These are phyloP conservation scores for Nysson spinosus DNA, from an alignment of 2,888 invertebrate species.

Conservation along the genomic window DNA sequence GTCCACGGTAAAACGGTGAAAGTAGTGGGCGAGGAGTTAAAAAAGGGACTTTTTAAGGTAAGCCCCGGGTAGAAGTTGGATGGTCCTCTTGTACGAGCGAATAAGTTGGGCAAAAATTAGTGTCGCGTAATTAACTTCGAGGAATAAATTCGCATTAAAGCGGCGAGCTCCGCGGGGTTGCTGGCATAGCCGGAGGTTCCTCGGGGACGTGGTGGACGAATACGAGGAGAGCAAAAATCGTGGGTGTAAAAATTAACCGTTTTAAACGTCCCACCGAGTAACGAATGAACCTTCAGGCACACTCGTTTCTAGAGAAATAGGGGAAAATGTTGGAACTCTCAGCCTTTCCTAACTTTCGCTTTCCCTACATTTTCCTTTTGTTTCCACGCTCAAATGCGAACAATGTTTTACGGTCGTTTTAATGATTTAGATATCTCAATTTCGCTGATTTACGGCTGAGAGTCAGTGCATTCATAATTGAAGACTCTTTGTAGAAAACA, in stretches of 20 bases:
- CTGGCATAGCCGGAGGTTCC: conserved; percentile 23
- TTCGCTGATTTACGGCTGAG: too few relatives aligned
- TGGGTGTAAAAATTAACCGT: conserved; percentile 72
- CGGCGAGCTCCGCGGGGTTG: conserved; percentile 13
- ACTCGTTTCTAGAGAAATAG: conserved; percentile 61
- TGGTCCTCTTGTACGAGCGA: conserved; percentile 47
- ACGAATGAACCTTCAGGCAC: conserved; percentile 70
- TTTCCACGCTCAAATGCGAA: too few relatives aligned
- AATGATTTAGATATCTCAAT: too few relatives aligned
- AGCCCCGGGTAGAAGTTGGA: conserved; percentile 47
- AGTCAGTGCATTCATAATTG: too few relatives aligned
- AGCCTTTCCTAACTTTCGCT: conserved; percentile 6
- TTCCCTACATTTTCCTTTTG: not conserved
- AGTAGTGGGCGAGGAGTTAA: conserved; percentile 15
- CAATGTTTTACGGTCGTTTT: too few relatives aligned
- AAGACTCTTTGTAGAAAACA: too few relatives aligned
- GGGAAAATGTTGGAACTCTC: conserved; percentile 34
- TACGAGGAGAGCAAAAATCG: conserved; percentile 64
- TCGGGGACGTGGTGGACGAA: conserved; percentile 22
- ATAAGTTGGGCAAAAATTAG: conserved; percentile 73
- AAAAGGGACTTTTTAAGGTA: conserved; percentile 33
- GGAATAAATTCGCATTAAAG: conserved; percentile 74
- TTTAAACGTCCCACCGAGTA: conserved; percentile 66
- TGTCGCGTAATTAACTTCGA: conserved; percentile 74
- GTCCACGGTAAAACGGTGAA: not conserved